A percentile compares a stretch with the other conserved stretches of the same genome.
Conservation (phyloP, 2,888 invertebrate species). For the Drosophila demipolita region DNA sequence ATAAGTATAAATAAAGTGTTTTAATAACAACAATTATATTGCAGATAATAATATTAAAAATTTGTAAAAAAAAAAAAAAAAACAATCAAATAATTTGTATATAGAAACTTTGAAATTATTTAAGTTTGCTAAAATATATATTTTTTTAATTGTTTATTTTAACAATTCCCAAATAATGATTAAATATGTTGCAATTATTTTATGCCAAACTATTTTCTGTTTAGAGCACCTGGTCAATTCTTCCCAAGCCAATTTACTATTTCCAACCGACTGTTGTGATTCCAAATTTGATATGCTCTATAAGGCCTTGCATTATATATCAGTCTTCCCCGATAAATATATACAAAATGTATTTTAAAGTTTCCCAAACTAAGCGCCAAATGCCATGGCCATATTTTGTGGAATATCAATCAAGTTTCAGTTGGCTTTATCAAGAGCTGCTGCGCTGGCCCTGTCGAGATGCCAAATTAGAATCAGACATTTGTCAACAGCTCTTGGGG, state of each 20-base stretch:
- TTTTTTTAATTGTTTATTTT: neutral
- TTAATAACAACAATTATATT: neutral
- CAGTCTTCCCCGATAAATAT: neutral
- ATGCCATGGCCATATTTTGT: neutral
- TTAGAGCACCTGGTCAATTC: neutral
- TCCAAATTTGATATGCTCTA: neutral
- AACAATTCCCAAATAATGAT: neutral
- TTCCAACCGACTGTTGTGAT: neutral
- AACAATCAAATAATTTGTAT: neutral
- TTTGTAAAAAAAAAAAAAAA: neutral
- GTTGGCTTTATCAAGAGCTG: slow-evolving; percentile 8
- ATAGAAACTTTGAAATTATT: neutral
- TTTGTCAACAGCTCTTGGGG: slow-evolving; percentile 47
- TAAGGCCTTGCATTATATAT: neutral
- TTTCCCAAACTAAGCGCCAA: neutral
- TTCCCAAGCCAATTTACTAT: neutral
- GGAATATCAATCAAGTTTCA: slow-evolving; percentile 37
- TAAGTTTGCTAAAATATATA: neutral
- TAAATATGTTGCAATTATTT: neutral
- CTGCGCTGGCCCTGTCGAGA: slow-evolving; percentile 27
- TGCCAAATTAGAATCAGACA: slow-evolving; percentile 63
- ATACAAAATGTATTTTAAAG: neutral
- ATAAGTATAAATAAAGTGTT: neutral
- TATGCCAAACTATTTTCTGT: rapidly evolving
- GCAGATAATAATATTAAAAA: neutral